These are phyloP conservation scores for Dasysyrphus tricinctus DNA, from an alignment of 2,888 invertebrate genomes.

Conservation along the genomic window DNA sequence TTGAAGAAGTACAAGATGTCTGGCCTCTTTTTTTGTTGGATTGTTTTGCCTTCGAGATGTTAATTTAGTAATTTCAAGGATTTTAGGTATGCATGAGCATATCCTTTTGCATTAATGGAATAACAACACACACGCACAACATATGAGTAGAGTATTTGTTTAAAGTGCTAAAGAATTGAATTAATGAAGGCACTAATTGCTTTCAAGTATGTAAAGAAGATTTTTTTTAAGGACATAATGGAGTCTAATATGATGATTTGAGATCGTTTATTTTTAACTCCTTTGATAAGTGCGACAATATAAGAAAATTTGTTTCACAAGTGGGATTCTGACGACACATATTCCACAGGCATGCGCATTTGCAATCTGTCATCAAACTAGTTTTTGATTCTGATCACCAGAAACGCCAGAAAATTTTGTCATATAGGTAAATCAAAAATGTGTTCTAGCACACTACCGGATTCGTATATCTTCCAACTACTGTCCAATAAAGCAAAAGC, in stretches of 20 bases:
- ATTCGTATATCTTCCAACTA: too few species aligned
- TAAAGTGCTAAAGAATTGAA: slow-evolving; percentile 10
- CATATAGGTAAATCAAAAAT: too few species aligned
- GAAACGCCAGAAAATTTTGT: too few species aligned
- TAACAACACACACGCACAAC: background rate
- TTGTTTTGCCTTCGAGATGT: slow-evolving; percentile 70
- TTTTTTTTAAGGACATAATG: background rate
- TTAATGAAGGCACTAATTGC: slow-evolving; percentile 62
- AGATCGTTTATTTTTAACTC: slow-evolving; percentile 36
- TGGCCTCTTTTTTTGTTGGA: slow-evolving; percentile 23
- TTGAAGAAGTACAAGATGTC: slow-evolving; percentile 6
- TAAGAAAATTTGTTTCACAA: background rate
- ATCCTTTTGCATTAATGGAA: slow-evolving; percentile 41
- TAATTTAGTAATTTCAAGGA: slow-evolving; percentile 73
- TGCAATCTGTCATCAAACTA: too few species aligned
- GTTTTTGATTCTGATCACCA: too few species aligned
- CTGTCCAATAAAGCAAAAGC: too few species aligned
- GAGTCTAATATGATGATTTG: background rate
- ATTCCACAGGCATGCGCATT: too few species aligned
- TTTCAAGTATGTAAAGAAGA: slow-evolving; percentile 55
- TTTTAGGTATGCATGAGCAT: slow-evolving; percentile 53
- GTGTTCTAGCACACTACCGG: too few species aligned
- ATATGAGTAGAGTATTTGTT: background rate
- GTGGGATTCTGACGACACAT: background rate
- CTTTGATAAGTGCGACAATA: slow-evolving; percentile 50